phyloP scores from a whole-genome alignment of 2,113 vertebrate genomes.

The Ochotona curzoniae region DNA sequence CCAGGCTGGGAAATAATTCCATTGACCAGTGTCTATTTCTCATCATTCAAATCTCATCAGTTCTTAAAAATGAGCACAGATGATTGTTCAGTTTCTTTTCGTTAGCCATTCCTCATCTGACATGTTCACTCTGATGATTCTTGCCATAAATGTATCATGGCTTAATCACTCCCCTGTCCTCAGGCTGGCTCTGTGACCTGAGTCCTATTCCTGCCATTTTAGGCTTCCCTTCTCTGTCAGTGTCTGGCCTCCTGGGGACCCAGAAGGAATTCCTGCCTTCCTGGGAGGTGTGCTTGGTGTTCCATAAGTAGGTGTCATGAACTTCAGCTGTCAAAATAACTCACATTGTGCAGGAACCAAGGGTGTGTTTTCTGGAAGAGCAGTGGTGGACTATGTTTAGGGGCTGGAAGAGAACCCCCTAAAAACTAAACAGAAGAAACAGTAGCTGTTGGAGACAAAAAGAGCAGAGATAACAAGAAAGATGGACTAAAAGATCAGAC shows the following conservation, averaged over 20 bases:
- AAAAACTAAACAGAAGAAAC: slow-evolving; percentile 10
- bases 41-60: not conserved
- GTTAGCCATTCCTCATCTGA: not conserved
- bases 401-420: not conserved
- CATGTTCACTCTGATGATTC: not conserved
- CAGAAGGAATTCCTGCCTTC: no score
- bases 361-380: slow-evolving; percentile 24
- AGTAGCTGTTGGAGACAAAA: not conserved
- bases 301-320: not conserved
- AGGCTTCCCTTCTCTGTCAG: not conserved
- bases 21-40: not conserved
- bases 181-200: not conserved
- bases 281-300: not conserved
- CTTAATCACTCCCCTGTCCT: not conserved
- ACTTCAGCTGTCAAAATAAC: not conserved
- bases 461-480: not conserved
- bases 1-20: not conserved
- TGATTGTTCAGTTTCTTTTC: not conserved
- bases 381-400: not conserved
- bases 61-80: not conserved
- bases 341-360: not conserved
- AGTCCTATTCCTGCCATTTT: not conserved
- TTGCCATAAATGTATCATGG: not conserved
- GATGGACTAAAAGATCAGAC: not conserved
- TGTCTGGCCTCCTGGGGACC: not conserved